Conservation (phyloP, 1,140 invertebrate species). For the Rhopalosiphum maidis region DNA sequence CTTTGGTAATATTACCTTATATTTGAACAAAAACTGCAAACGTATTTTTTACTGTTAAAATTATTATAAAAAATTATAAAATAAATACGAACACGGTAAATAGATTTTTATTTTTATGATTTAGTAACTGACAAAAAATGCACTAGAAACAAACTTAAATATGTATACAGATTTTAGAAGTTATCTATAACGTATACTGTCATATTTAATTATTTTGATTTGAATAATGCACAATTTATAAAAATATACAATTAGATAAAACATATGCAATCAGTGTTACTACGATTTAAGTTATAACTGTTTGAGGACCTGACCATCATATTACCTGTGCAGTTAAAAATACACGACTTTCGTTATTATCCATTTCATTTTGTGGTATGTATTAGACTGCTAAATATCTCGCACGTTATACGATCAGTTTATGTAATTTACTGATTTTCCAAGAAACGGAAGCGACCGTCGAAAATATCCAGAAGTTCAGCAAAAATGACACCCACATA, state of each 20-base stretch:
- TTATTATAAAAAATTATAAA: too few species aligned
- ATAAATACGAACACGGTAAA: not conserved
- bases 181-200: too few species aligned
- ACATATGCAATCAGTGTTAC: not conserved
- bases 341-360: not conserved
- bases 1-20: not conserved
- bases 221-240: too few species aligned
- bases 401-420: not conserved
- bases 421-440: not conserved
- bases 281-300: not conserved
- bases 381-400: not conserved
- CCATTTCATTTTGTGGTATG: not conserved
- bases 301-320: not conserved
- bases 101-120: not conserved
- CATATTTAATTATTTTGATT: too few species aligned
- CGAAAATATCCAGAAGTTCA: not conserved
- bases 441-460: not conserved
- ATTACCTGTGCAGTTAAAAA: not conserved
- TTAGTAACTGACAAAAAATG: not conserved
- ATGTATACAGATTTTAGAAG: too few species aligned
- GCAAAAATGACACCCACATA: not conserved
- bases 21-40: not conserved
- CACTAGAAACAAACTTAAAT: not conserved
- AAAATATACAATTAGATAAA: too few species aligned
- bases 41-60: too few species aligned